These are phyloP conservation scores for Crypturellus undulatus DNA, from an alignment of 2,113 vertebrate species.

Conservation along the genomic window DNA sequence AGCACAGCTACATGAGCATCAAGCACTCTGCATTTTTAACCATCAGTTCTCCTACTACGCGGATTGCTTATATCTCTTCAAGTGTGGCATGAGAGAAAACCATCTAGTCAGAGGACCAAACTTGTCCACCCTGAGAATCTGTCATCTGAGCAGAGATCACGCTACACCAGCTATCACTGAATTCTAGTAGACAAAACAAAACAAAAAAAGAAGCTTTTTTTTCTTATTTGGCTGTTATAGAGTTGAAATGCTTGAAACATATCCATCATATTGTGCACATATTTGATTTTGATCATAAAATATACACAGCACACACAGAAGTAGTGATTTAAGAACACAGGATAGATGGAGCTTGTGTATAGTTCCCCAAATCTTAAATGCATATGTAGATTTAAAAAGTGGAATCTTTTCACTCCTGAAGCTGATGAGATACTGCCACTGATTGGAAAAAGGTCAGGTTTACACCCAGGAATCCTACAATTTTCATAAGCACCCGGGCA, in stretches of 20 bases:
- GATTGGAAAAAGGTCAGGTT: constrained; percentile 1
- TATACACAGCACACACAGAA: constrained; percentile 36
- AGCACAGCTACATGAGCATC: background rate
- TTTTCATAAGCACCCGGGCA: background rate
- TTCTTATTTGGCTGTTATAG: background rate
- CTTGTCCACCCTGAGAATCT: constrained; percentile 64
- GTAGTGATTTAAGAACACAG: constrained; percentile 15
- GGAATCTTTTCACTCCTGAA: background rate
- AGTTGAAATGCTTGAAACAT: background rate
- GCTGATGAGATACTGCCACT: constrained; percentile 16
- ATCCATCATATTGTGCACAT: constrained; percentile 13
- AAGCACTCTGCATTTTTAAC: background rate
- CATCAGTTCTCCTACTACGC: background rate
- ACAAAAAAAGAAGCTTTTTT: background rate
- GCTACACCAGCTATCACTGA: background rate
- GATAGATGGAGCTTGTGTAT: constrained; percentile 27
- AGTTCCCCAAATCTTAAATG: constrained; percentile 23
- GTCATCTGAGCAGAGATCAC: background rate
- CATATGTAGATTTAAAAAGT: background rate
- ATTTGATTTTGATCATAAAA: constrained; percentile 26
- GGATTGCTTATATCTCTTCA: background rate
- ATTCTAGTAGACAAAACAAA: background rate
- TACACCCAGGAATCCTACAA: background rate
- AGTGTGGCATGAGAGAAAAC: constrained; percentile 8
- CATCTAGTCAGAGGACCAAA: constrained; percentile 68